Conservation (phyloP, 2,888 invertebrate genomes). For the Sipha maydis region DNA sequence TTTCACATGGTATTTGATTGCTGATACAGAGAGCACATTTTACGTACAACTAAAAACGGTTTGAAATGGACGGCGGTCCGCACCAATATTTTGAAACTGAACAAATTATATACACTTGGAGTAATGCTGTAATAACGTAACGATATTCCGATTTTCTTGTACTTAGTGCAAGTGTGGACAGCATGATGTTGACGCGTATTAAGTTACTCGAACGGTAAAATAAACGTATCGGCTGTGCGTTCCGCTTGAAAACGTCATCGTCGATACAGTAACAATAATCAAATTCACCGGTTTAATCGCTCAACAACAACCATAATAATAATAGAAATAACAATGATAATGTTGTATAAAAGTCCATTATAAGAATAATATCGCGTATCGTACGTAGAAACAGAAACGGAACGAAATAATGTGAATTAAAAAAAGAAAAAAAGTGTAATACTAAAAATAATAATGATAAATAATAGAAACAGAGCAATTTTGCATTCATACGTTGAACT, state of each 20-base stretch:
- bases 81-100: neutral
- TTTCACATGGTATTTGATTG: neutral
- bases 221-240: slow-evolving; percentile 28
- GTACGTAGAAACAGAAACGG: neutral
- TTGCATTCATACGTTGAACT: slow-evolving; percentile 44
- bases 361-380: neutral
- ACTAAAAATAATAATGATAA: neutral
- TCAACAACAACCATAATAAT: neutral
- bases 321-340: neutral
- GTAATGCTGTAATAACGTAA: neutral
- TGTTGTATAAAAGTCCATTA: neutral
- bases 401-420: neutral
- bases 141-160: neutral
- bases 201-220: slow-evolving; percentile 20
- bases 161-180: too few relatives aligned
- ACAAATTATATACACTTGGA: neutral
- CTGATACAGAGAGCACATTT: neutral
- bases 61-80: neutral
- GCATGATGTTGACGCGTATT: neutral
- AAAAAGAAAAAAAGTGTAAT: neutral
- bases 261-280: neutral
- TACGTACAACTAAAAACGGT: neutral
- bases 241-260: neutral
- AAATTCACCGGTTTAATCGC: slow-evolving; percentile 7
- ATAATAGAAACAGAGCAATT: slow-evolving; percentile 36